Percentiles rank a stretch among this genome's conserved stretches.
Evolutionary conservation across 2,888 invertebrate genomes (phyloP).

Genomic region (Watsonalla cultraria): DNA sequence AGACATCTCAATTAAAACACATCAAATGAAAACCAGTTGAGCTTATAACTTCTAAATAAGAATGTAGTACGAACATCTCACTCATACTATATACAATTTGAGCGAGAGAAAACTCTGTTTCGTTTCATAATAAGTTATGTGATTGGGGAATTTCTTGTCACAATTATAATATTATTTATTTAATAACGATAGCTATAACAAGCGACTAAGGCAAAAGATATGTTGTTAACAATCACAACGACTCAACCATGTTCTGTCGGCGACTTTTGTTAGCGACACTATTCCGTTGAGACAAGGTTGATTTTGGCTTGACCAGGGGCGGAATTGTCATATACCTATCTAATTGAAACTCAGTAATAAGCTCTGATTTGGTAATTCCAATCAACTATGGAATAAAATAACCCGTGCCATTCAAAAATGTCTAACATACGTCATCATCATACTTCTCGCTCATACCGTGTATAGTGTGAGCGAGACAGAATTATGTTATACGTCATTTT

Average conservation of each 20-base stretch:
- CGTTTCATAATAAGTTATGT: too few relatives aligned
- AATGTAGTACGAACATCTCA: too few relatives aligned
- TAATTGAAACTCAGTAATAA: not conserved
- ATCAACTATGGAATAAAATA: not conserved
- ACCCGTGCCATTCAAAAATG: too few relatives aligned
- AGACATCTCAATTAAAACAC: too few relatives aligned
- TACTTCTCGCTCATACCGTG: too few relatives aligned
- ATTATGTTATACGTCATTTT: too few relatives aligned
- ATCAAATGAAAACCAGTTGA: too few relatives aligned
- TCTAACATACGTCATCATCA: too few relatives aligned
- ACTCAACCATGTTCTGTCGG: constrained; percentile 11
- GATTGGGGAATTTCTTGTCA: not conserved
- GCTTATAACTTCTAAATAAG: too few relatives aligned
- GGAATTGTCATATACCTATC: not conserved
- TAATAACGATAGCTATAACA: constrained; percentile 18
- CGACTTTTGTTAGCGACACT: not conserved
- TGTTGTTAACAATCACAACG: constrained; percentile 33
- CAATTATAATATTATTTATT: not conserved
- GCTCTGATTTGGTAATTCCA: not conserved
- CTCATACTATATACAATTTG: too few relatives aligned
- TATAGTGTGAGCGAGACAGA: too few relatives aligned
- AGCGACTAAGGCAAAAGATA: constrained; percentile 41
- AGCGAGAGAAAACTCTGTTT: too few relatives aligned
- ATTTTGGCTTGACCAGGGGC: not conserved
- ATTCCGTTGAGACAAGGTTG: not conserved